phyloP scores from a whole-genome alignment of 35 echinoderm and acorn worm genomes.

The Apostichopus parvimensis region DNA sequence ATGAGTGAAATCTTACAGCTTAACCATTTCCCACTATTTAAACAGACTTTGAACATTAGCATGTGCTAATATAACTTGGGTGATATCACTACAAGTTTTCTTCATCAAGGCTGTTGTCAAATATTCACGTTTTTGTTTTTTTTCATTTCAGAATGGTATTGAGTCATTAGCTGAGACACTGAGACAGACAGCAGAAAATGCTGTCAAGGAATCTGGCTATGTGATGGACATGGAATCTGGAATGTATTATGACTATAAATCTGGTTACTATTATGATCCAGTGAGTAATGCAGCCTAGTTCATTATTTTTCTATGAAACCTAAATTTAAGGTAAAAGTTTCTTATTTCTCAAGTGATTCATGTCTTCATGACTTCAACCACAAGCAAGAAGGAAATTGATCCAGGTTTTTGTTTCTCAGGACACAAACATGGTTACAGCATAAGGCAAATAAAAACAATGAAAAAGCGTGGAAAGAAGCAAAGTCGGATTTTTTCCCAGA shows the following conservation, averaged over 20 bases:
- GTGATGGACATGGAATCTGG: slow-evolving; percentile 80
- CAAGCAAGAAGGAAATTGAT: not conserved
- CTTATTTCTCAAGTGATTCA: too few relatives aligned
- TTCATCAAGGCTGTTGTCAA: too few relatives aligned
- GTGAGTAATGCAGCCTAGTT: slow-evolving; percentile 51
- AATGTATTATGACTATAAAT: slow-evolving; percentile 96
- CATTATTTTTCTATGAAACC: too few relatives aligned
- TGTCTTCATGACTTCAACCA: too few relatives aligned
- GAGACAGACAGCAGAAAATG: slow-evolving; percentile 77
- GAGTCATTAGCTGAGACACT: slow-evolving; percentile 85
- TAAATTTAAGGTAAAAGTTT: too few relatives aligned
- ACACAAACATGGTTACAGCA: too few relatives aligned
- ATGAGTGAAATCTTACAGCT: too few relatives aligned
- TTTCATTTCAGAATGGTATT: slow-evolving; percentile 42
- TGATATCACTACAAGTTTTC: not conserved
- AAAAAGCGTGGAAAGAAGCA: too few relatives aligned
- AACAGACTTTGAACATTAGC: not conserved
- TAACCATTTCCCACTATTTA: not conserved
- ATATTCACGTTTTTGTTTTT: not conserved
- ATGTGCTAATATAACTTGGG: not conserved
- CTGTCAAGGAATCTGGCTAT: slow-evolving; percentile 71
- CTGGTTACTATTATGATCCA: slow-evolving; percentile 98
- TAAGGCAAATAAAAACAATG: too few relatives aligned
- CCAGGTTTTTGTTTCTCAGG: not conserved
- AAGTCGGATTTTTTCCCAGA: too few relatives aligned